Conservation (phyloP, 2,797 vertebrate species). For the Xyrichtys novacula region DNA sequence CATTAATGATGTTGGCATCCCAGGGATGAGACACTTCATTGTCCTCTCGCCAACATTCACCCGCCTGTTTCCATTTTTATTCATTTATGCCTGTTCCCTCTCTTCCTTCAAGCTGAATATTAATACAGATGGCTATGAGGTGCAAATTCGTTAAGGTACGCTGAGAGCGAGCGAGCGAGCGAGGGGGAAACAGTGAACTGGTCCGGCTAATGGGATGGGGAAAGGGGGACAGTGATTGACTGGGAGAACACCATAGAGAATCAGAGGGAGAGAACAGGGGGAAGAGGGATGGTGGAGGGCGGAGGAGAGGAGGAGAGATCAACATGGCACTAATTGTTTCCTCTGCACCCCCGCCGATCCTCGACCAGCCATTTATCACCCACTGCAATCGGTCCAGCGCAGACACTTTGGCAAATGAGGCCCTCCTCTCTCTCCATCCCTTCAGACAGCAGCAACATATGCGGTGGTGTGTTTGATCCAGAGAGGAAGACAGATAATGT, state of each 20-base stretch:
- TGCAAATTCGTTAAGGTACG: constrained; percentile 39
- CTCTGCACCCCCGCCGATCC: constrained; percentile 64
- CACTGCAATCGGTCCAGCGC: constrained; percentile 65
- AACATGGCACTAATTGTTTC: constrained; percentile 84
- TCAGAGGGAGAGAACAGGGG: constrained; percentile 37
- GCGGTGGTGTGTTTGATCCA: constrained; percentile 48
- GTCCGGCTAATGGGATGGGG: constrained; percentile 42
- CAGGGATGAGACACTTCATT: constrained; percentile 51
- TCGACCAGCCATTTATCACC: constrained; percentile 75
- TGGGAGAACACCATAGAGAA: constrained; percentile 30
- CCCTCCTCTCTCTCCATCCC: constrained; percentile 61
- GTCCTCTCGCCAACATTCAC: constrained; percentile 50
- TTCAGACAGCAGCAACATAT: constrained; percentile 55
- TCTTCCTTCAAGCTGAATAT: constrained; percentile 62
- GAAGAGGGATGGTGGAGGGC: constrained; percentile 62
- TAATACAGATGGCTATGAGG: constrained; percentile 60
- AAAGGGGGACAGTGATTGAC: constrained; percentile 55
- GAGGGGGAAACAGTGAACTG: constrained; percentile 15
- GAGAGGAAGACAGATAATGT: constrained; percentile 29
- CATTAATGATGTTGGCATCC: constrained; percentile 55
- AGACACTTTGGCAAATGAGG: constrained; percentile 77
- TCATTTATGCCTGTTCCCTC: constrained; percentile 51
- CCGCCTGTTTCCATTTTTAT: constrained; percentile 57
- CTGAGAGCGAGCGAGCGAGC: neutral
- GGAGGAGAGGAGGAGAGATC: constrained; percentile 70